These are phyloP conservation scores for Calidris pygmaea DNA, from an alignment of 2,113 vertebrate genomes.

Conservation along the genomic window DNA sequence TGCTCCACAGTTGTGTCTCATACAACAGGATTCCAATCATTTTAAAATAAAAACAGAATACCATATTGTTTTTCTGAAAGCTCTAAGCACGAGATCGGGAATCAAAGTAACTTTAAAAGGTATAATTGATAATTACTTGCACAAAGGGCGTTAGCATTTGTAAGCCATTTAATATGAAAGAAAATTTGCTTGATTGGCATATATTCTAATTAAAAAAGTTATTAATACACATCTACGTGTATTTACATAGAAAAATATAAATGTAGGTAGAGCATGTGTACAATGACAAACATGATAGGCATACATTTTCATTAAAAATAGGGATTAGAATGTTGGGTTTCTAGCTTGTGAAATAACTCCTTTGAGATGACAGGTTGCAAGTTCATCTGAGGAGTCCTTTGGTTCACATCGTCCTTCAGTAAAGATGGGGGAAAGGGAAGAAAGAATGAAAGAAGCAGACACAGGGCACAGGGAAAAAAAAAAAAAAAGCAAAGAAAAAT, in stretches of 20 bases:
- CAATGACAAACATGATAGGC: neutral
- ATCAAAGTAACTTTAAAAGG: neutral
- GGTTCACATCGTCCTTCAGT: neutral
- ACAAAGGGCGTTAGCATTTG: neutral
- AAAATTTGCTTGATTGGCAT: neutral
- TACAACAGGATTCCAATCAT: constrained; percentile 14
- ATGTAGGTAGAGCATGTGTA: neutral
- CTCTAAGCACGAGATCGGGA: neutral
- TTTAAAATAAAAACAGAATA: constrained; percentile 28
- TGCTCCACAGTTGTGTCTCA: neutral
- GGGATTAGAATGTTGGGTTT: neutral
- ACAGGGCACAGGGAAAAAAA: neutral
- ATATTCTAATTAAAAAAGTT: neutral
- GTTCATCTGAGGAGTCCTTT: neutral
- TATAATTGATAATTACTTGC: neutral
- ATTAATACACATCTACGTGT: neutral
- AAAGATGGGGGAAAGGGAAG: neutral
- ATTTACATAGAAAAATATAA: neutral
- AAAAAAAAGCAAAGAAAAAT: neutral
- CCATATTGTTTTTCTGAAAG: neutral
- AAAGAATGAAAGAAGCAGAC: neutral
- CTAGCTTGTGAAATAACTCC: neutral
- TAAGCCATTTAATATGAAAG: neutral
- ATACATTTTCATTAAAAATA: neutral
- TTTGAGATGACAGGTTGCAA: neutral